Base-by-base conservation (phyloP, 1,140 invertebrate species). In the Drosophila melanica region DNA sequence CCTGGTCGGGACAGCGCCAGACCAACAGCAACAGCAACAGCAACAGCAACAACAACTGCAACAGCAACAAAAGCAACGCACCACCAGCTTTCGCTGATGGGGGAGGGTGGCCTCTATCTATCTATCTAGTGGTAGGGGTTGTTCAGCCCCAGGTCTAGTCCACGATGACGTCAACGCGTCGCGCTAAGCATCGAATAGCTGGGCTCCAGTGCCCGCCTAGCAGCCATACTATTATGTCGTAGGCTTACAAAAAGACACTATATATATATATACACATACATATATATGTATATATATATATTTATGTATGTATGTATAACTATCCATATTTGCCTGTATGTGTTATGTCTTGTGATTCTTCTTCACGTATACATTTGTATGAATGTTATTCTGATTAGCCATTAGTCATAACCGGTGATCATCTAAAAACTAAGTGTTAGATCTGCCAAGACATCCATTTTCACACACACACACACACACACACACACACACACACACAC, bases 181-280 rank as follows among this genome's bases (percentile, higher is more conserved):
- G 50, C 50, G 50, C 64, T 57, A 35, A 82, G 68, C 72, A 89
- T 86, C 84, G 79, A 86, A 87, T 86, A 86, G 64, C 41, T 77
- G 78, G 74, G 45, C 55, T 41, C 16, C 33, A 20, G 37, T 18
- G 41, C 37, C n/a, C 47, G 35, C 53, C 78, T 48, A 77, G 79
- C 67, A 80, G 82, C 71, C 65, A 69, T 63, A 48, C 33, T 66
- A 62, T 68, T 59, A 68, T 60, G 68, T 60, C 41, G 41, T 73
- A 68, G 70, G 48, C 64, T 68, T 72, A 72, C 11, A 57, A 69
- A 64, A 74, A 69, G 65, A 74, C 66, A 66, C 30, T 72, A 65
- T 27, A 23, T 59, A 30, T 63, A 63, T 30, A n/a, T n/a, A n/a
- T n/a, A n/a, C n/a, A n/a, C n/a, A n/a, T n/a, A n/a, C n/a, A n/a